phyloP scores from a whole-genome alignment of 2,113 vertebrate species.

The Plotosus lineatus region DNA sequence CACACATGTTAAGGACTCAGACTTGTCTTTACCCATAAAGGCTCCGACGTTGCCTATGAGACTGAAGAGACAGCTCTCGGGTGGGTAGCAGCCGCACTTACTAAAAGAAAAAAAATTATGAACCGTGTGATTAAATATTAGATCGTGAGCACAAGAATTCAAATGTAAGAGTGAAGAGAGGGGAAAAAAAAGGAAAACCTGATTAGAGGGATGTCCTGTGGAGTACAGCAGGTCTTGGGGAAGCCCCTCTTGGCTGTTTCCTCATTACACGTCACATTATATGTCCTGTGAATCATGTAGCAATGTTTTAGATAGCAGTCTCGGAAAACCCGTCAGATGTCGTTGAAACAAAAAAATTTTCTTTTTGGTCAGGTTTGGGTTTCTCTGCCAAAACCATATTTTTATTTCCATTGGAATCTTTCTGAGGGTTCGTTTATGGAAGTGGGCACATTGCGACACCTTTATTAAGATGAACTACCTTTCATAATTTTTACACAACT shows the following conservation, averaged over 20 bases:
- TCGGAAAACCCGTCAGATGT: neutral
- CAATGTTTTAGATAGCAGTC: neutral
- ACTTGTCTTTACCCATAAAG: conserved; percentile 81
- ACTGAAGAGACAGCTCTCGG: conserved; percentile 93
- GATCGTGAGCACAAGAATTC: neutral
- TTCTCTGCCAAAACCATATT: neutral
- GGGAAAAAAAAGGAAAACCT: conserved; percentile 76
- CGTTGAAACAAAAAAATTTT: neutral
- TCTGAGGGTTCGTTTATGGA: too few species aligned
- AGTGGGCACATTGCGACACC: too few species aligned
- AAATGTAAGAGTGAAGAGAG: neutral
- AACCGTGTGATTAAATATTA: neutral
- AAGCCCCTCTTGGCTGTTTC: conserved; percentile 81
- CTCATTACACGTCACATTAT: conserved; percentile 86
- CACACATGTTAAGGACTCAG: neutral
- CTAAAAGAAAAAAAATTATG: conserved; percentile 62
- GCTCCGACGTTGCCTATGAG: conserved; percentile 89
- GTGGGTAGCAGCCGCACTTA: conserved; percentile 89
- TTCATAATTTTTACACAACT: too few species aligned
- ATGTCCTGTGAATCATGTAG: conserved; percentile 72
- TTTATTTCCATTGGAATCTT: neutral
- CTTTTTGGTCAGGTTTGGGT: neutral
- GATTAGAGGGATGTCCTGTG: conserved; percentile 89
- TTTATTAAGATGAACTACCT: too few species aligned
- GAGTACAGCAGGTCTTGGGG: conserved; percentile 88